phyloP scores from a whole-genome alignment of 1,140 invertebrate genomes.

The Drosophila ananassae region DNA sequence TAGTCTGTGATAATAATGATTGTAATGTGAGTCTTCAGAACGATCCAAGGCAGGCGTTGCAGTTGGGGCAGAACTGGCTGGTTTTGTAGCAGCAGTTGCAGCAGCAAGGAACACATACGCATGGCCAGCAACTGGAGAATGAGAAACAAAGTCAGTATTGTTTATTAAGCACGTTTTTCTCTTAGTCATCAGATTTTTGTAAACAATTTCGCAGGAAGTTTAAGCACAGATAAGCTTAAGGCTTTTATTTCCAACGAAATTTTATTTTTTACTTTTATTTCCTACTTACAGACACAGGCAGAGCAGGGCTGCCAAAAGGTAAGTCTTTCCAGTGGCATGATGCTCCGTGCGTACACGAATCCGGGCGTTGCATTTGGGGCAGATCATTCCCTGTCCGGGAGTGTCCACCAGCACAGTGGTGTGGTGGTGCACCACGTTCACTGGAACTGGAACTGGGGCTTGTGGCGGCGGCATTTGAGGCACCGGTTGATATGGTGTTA shows the following conservation, averaged over 20 bases:
- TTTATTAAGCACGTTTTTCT: conserved; percentile 4
- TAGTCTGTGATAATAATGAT: too few relatives aligned
- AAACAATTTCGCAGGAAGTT: not conserved
- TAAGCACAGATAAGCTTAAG: not conserved
- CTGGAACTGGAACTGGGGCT: not conserved
- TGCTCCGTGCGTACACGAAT: conserved; percentile 36
- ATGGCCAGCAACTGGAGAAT: conserved; percentile 85
- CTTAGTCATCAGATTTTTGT: conserved; percentile 17
- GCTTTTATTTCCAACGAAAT: not conserved
- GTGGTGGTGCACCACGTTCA: conserved; percentile 8
- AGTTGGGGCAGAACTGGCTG: conserved; percentile 88
- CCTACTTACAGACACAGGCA: conserved; percentile 56
- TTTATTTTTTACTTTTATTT: not conserved
- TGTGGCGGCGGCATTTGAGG: not conserved
- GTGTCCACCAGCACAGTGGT: conserved; percentile 30
- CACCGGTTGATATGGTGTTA: conserved; percentile 9
- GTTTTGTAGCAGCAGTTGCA: conserved; percentile 86
- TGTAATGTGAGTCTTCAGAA: conserved; percentile 23
- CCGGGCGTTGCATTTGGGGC: conserved; percentile 53
- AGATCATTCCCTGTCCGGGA: conserved; percentile 34
- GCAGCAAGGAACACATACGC: conserved; percentile 87
- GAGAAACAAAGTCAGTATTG: not conserved
- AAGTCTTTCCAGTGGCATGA: conserved; percentile 55
- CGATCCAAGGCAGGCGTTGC: conserved; percentile 86
- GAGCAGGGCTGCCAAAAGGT: conserved; percentile 35